Evolutionary conservation across 2,888 invertebrate species (phyloP).

Genomic region (Orthosia gracilis): DNA sequence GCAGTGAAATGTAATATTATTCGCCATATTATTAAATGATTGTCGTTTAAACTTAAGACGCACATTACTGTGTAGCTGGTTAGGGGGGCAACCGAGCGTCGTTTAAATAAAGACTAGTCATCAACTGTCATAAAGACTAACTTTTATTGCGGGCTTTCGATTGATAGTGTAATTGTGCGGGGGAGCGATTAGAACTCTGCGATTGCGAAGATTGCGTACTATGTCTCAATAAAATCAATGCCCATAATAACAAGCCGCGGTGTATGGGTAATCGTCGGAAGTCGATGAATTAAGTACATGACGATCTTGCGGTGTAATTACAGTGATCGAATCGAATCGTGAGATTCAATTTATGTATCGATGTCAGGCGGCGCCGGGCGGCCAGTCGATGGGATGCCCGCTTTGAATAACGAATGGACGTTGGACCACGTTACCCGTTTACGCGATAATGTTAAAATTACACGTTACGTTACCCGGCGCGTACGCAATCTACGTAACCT

Average conservation of each 20-base stretch:
- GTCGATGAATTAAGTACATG: constrained; percentile 80
- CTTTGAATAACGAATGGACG: constrained; percentile 65
- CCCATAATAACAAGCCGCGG: constrained; percentile 77
- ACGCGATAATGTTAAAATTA: constrained; percentile 80
- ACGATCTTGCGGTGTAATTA: constrained; percentile 80
- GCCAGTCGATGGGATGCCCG: constrained; percentile 59
- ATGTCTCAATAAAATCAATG: constrained; percentile 81
- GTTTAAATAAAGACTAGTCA: constrained; percentile 60
- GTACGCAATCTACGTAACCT: constrained; percentile 56
- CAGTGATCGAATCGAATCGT: constrained; percentile 82
- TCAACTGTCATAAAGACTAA: constrained; percentile 62
- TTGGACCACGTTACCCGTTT: constrained; percentile 68
- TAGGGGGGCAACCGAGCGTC: constrained; percentile 41
- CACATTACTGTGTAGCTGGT: constrained; percentile 17
- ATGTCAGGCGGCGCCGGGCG: constrained; percentile 79
- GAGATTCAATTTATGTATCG: constrained; percentile 86
- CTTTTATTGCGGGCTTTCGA: constrained; percentile 64
- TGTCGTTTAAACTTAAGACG: constrained; percentile 28
- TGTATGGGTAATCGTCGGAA: constrained; percentile 81
- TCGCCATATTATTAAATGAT: constrained; percentile 43
- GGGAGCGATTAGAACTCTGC: constrained; percentile 70
- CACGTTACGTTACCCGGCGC: constrained; percentile 71
- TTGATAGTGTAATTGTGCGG: constrained; percentile 69
- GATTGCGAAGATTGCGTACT: constrained; percentile 70
- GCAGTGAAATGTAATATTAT: constrained; percentile 26